These are phyloP conservation scores for Ibidorhyncha struthersii DNA, from an alignment of 2,113 vertebrate species.

Conservation along the genomic window DNA sequence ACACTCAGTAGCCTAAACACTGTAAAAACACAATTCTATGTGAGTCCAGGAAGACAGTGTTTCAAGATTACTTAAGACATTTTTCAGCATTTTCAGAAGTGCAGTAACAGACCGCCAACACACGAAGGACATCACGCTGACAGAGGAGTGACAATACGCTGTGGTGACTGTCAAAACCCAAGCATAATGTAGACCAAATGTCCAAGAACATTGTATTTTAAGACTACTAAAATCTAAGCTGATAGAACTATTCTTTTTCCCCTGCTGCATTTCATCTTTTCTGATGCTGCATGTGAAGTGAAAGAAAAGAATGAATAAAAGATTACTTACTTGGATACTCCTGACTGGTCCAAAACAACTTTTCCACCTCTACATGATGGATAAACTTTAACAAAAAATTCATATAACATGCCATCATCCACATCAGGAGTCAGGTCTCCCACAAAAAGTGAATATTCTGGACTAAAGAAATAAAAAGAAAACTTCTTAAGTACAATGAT, in stretches of 20 bases:
- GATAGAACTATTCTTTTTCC: neutral
- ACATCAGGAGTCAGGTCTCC: constrained; percentile 92
- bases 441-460: constrained; percentile 92
- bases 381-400: constrained; percentile 94
- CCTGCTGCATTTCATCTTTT: neutral
- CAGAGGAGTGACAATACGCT: neutral
- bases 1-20: neutral
- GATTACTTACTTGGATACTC: constrained; percentile 89
- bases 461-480: constrained; percentile 71
- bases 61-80: neutral
- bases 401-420: constrained; percentile 95
- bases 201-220: neutral
- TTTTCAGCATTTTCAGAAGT: neutral
- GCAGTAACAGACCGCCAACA: neutral
- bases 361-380: constrained; percentile 91
- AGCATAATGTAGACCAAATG: neutral
- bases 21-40: neutral
- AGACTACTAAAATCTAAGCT: neutral
- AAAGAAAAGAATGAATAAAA: neutral
- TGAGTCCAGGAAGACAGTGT: neutral
- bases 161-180: neutral
- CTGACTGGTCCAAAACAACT: constrained; percentile 90
- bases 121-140: too few species aligned
- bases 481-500: constrained; percentile 4
- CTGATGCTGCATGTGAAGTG: neutral